phyloP scores from a whole-genome alignment of 2,888 invertebrate species.

The Sisyra nigra region DNA sequence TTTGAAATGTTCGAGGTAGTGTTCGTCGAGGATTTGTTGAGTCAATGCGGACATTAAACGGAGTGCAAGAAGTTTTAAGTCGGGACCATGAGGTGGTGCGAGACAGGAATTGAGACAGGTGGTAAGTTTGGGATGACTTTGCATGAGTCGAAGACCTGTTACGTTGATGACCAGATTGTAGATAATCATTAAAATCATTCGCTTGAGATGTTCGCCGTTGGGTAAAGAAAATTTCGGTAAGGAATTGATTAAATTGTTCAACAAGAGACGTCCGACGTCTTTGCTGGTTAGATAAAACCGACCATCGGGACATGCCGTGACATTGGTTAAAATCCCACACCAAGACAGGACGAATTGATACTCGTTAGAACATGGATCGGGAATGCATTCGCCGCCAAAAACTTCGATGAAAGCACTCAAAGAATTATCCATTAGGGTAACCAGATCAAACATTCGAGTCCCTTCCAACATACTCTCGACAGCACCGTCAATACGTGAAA shows the following conservation, averaged over 20 bases:
- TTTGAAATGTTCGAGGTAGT: not conserved
- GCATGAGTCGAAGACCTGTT: slow-evolving; percentile 17
- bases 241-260: slow-evolving; percentile 20
- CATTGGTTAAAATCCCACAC: slow-evolving; percentile 24
- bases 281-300: slow-evolving; percentile 23
- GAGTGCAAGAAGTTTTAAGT: not conserved
- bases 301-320: slow-evolving; percentile 23
- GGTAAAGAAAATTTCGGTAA: slow-evolving; percentile 19
- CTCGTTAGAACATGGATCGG: slow-evolving; percentile 16
- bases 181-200: slow-evolving; percentile 23
- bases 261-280: slow-evolving; percentile 20
- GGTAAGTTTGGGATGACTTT: slow-evolving; percentile 1
- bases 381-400: slow-evolving; percentile 4
- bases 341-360: slow-evolving; percentile 24
- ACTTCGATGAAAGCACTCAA: slow-evolving; percentile 7
- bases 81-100: not conserved
- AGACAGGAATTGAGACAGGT: not conserved
- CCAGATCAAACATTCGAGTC: not conserved
- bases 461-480: slow-evolving; percentile 5
- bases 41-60: not conserved
- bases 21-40: not conserved
- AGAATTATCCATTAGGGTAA: slow-evolving; percentile 5
- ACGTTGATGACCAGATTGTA: slow-evolving; percentile 26
- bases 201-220: slow-evolving; percentile 21
- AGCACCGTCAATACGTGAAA: slow-evolving; percentile 17